Evolutionary conservation across 1,140 invertebrate species (phyloP).

Genomic region (Ceratosolen fusciceps): DNA sequence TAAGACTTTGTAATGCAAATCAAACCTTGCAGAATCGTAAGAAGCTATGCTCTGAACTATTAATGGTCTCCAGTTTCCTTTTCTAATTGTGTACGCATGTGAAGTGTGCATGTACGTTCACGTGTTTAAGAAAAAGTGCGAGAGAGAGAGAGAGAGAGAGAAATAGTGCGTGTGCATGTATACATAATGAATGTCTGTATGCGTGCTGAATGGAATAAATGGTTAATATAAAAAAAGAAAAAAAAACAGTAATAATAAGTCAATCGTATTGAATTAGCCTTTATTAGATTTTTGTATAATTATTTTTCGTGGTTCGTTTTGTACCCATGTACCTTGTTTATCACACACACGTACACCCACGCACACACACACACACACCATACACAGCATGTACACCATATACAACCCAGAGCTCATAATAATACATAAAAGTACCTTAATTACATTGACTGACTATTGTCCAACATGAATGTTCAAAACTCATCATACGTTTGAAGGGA

Average conservation of each 20-base stretch:
- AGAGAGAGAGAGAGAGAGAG: too few relatives aligned
- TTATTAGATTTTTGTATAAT: constrained; percentile 48
- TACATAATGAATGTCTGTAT: constrained; percentile 4
- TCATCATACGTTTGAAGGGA: constrained; percentile 53
- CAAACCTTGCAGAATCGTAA: constrained; percentile 34
- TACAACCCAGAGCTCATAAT: not conserved
- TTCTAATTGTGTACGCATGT: constrained; percentile 21
- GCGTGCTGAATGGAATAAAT: constrained; percentile 12
- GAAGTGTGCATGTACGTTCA: constrained; percentile 7
- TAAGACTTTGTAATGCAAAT: constrained; percentile 48
- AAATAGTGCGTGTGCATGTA: not conserved
- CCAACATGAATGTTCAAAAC: constrained; percentile 41
- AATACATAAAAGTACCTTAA: constrained; percentile 44
- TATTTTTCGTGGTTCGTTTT: constrained; percentile 48
- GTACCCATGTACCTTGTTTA: constrained; percentile 49
- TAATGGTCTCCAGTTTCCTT: constrained; percentile 40
- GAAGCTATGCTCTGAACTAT: constrained; percentile 39
- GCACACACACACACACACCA: too few relatives aligned
- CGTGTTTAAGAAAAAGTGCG: too few relatives aligned
- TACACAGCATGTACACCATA: too few relatives aligned
- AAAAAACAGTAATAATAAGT: constrained; percentile 31
- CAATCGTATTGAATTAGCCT: constrained; percentile 46
- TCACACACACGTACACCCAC: not conserved
- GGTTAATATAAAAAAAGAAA: constrained; percentile 2
- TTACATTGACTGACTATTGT: constrained; percentile 41